A percentile compares a stretch with the other conserved stretches of the same genome.
Evolutionary conservation across 2,113 vertebrate species (phyloP).

Genomic region (Gallinago media): DNA sequence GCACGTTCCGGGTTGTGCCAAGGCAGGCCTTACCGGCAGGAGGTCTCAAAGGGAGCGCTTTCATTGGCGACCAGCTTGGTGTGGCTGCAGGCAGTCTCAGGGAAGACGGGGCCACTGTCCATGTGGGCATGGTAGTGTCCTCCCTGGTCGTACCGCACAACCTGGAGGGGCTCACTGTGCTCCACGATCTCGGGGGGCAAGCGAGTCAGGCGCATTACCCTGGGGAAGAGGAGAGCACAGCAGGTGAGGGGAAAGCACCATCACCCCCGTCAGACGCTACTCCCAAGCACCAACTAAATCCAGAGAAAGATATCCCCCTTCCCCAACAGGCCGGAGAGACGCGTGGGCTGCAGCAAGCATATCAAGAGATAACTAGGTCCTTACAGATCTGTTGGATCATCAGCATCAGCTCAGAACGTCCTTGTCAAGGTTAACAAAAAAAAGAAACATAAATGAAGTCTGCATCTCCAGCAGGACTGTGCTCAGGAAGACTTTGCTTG

Average conservation of each 20-base stretch:
- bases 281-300: neutral
- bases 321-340: neutral
- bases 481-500: conserved; percentile 22
- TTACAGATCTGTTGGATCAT: neutral
- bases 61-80: conserved; percentile 90
- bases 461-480: conserved; percentile 19
- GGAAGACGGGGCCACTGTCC: conserved; percentile 89
- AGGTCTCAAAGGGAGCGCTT: conserved; percentile 87
- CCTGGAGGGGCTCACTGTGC: conserved; percentile 93
- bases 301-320: conserved; percentile 32
- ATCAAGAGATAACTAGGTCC: neutral
- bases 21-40: conserved; percentile 86
- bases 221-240: conserved; percentile 53
- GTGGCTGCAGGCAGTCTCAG: conserved; percentile 90
- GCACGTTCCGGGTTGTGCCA: accelerated
- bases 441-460: neutral
- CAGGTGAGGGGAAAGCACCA: neutral
- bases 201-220: conserved; percentile 90
- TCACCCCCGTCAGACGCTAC: accelerated
- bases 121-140: conserved; percentile 94
- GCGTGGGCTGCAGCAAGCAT: neutral
- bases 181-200: conserved; percentile 89
- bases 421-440: neutral
- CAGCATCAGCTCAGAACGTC: conserved; percentile 9
- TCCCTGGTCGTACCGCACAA: conserved; percentile 89